These are phyloP conservation scores for Craseonycteris thonglongyai DNA, from an alignment of 2,113 vertebrate species.

Conservation along the genomic window DNA sequence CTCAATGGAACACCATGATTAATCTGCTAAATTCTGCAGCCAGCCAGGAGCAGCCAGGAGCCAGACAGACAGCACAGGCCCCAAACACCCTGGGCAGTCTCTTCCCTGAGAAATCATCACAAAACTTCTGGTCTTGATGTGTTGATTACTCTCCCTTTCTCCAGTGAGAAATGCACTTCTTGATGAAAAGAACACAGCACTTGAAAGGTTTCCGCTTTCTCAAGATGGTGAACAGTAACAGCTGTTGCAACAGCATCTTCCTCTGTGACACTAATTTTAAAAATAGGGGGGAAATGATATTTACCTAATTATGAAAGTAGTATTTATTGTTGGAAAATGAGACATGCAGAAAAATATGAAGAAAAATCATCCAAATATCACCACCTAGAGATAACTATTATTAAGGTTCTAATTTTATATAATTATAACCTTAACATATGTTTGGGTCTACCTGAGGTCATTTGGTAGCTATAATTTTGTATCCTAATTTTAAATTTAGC, in stretches of 20 bases:
- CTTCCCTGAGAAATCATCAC: constrained; percentile 25
- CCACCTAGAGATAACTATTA: background rate
- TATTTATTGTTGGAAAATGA: background rate
- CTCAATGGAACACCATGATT: background rate
- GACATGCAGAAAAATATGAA: background rate
- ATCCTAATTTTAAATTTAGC: constrained; percentile 14
- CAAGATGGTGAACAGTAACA: background rate
- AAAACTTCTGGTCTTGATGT: constrained; percentile 1
- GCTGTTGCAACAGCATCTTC: background rate
- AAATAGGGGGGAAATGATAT: background rate
- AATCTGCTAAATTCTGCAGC: background rate
- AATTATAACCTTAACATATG: background rate
- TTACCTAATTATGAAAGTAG: constrained; percentile 4
- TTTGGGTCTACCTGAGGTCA: background rate
- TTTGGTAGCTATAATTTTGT: background rate
- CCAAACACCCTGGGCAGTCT: background rate
- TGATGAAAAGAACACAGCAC: constrained; percentile 20
- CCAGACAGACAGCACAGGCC: background rate
- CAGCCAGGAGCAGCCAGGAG: background rate
- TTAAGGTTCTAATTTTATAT: background rate
- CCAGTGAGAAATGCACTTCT: background rate
- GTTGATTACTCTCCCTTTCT: background rate
- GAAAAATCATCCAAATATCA: background rate
- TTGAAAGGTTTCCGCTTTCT: background rate
- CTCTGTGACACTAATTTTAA: background rate